Evolutionary conservation across 2,888 invertebrate genomes (phyloP), one percentile per base, ranked within the genome.

Genomic region (Brenthis daphne): DNA sequence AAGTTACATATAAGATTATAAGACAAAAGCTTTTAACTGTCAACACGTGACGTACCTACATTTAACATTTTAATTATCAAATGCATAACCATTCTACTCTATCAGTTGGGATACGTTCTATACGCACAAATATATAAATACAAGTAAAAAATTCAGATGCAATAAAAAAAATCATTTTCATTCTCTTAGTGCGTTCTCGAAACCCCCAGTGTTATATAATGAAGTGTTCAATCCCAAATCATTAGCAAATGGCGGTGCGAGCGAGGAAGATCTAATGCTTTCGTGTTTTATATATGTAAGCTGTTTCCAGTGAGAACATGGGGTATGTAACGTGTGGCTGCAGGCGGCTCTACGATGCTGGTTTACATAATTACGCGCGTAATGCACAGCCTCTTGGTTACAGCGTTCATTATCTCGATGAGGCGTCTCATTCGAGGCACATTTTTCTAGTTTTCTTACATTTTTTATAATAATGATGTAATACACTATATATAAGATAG

Each of bases 331-430:
- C 53, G 51, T 51, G 14, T 48, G 29, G 37, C 37, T 24, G 55
- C 24, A 20, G n/a, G 54, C 33, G 56, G 60, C 16, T 13, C 51
- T 55, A 68, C 13, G 67, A 66, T 57, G 64, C 55, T 43, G 58
- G 54, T 33, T 60, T 63, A 63, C 64, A 68, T 70, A 65, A 66
- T 65, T 50, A 58, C 57, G 53, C 63, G 57, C 70, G 69, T 66
- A 58, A 64, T 70, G 64, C 51, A 55, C 65, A 63, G 58, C 68
- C 54, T 57, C 65, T 74, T 80, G 82, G 81, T 82, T 79, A 79
- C 81, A 73, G 79, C 79, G 79, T 82, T 85, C 85, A 79, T 85
- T 84, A 84, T 80, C 77, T 80, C 80, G 80, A 77, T 78, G 80
- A 75, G 73, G 51, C 16, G 70, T 51, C 16, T 58, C 57, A 68